Evolutionary conservation across 2,113 vertebrate species (phyloP).

Genomic region (Esox niger): DNA sequence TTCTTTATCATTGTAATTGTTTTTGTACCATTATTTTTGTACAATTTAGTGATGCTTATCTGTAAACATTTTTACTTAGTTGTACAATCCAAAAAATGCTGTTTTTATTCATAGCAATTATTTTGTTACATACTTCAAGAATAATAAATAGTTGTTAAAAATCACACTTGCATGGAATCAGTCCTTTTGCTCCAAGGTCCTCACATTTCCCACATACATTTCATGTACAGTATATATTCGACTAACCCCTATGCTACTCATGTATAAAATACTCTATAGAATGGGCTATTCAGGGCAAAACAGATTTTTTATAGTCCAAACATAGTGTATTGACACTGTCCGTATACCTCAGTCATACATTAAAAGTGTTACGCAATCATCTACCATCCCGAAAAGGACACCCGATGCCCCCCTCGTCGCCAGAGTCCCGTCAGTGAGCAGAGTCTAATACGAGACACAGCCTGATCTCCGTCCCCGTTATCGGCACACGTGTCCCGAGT

Average conservation of each 20-base stretch:
- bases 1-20: constrained; percentile 69
- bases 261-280: constrained; percentile 7
- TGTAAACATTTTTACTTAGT: constrained; percentile 90
- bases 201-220: too few relatives aligned
- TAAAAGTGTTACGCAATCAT: too few relatives aligned
- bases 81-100: constrained; percentile 77
- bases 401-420: neutral
- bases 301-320: neutral
- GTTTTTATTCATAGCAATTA: constrained; percentile 75
- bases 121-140: constrained; percentile 74
- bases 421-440: neutral
- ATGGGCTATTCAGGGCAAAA: too few relatives aligned
- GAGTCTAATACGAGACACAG: constrained; percentile 19
- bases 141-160: constrained; percentile 76
- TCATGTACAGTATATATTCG: too few relatives aligned
- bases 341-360: too few relatives aligned
- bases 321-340: neutral
- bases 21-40: constrained; percentile 75
- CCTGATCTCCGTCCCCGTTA: constrained; percentile 11
- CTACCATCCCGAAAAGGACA: neutral
- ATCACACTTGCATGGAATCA: constrained; percentile 34
- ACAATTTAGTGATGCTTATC: constrained; percentile 83
- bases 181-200: too few relatives aligned
- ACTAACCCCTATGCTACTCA: neutral
- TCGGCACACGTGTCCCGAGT: constrained; percentile 42